Percentiles rank a stretch among this genome's conserved stretches.
Evolutionary conservation across 2,888 invertebrate genomes (phyloP).

Genomic region (Norana najaformis): DNA sequence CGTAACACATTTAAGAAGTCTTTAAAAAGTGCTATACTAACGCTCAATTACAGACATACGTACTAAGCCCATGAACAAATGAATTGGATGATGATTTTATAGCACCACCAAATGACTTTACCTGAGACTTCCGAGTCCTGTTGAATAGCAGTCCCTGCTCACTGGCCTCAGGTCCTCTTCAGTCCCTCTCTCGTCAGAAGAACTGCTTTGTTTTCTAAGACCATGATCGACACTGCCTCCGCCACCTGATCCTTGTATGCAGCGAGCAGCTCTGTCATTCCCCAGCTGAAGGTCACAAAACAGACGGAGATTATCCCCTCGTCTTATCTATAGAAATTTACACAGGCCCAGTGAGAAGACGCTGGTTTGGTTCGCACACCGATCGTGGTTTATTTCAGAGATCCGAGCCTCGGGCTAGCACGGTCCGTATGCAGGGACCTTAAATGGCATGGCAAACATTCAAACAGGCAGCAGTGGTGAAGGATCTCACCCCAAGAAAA

Average conservation of each 20-base stretch:
- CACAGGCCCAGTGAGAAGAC: background rate
- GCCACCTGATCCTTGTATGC: background rate
- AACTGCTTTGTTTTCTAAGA: background rate
- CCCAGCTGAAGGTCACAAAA: slow-evolving; percentile 3
- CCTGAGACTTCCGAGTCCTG: background rate
- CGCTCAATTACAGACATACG: too few species aligned
- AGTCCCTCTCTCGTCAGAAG: background rate
- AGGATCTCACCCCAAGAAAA: too few species aligned
- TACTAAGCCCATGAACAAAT: too few species aligned
- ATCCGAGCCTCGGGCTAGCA: too few species aligned
- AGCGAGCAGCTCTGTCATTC: background rate
- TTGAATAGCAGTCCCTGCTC: background rate
- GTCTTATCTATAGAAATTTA: background rate
- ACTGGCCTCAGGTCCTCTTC: background rate
- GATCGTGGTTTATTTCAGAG: too few species aligned
- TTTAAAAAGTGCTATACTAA: too few species aligned
- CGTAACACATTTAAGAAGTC: too few species aligned
- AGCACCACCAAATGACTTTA: background rate
- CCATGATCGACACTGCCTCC: background rate
- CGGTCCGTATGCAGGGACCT: too few species aligned
- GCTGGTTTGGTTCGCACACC: too few species aligned
- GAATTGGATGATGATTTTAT: too few species aligned
- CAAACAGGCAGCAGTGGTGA: too few species aligned
- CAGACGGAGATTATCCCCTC: background rate
- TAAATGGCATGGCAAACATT: too few species aligned